Conservation (phyloP, 2,888 invertebrate genomes). For the Anthophora plumipes region DNA sequence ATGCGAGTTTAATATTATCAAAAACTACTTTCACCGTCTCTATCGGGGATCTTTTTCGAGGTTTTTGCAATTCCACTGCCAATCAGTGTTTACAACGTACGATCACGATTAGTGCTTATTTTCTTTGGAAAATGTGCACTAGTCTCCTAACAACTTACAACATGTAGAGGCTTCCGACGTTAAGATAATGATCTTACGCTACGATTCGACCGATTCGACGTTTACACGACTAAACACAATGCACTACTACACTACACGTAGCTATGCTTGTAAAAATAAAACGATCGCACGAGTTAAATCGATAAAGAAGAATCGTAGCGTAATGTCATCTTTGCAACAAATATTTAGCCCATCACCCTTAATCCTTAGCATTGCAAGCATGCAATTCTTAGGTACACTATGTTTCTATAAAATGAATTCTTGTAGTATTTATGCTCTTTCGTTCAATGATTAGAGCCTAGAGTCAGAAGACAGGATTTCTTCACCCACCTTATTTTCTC, state of each 20-base stretch:
- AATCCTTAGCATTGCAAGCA: conserved; percentile 80
- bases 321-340: conserved; percentile 45
- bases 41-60: conserved; percentile 31
- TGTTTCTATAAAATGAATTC: conserved; percentile 74
- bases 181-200: conserved; percentile 59
- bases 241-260: not conserved
- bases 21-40: conserved; percentile 37
- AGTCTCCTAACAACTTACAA: conserved; percentile 66
- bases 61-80: conserved; percentile 38
- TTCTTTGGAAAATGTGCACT: conserved; percentile 49
- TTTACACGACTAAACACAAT: not conserved
- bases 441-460: conserved; percentile 69
- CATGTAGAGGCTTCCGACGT: conserved; percentile 58
- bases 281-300: not conserved
- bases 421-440: conserved; percentile 70
- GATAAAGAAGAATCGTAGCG: conserved; percentile 21
- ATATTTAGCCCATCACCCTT: conserved; percentile 80
- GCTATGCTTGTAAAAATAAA: not conserved
- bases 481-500: conserved; percentile 82
- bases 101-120: conserved; percentile 39
- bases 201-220: conserved; percentile 15
- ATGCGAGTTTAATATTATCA: conserved; percentile 21
- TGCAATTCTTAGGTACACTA: conserved; percentile 80
- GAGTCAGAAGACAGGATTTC: conserved; percentile 78
- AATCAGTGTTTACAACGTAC: conserved; percentile 32